These are phyloP conservation scores for Plecotus auritus DNA, from an alignment of 2,113 vertebrate genomes.

Conservation along the genomic window DNA sequence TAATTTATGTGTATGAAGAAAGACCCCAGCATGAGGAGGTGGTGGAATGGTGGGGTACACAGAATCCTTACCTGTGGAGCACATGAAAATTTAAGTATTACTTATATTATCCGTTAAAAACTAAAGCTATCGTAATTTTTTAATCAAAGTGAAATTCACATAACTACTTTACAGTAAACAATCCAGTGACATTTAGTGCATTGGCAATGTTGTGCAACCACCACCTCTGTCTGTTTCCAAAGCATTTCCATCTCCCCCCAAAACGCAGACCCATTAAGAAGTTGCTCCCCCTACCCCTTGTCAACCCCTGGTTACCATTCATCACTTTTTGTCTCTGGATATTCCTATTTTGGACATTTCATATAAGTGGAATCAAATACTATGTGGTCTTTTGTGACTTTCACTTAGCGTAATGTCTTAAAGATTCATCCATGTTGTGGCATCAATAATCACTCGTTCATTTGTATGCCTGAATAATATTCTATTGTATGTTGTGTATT, in stretches of 20 bases:
- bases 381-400: background rate
- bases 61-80: background rate
- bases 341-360: background rate
- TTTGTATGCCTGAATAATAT: background rate
- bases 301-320: too few relatives aligned
- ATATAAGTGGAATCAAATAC: background rate
- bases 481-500: background rate
- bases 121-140: background rate
- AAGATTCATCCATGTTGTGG: background rate
- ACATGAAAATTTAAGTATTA: background rate
- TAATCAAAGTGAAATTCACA: background rate
- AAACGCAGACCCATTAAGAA: fast-evolving
- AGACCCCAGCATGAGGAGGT: background rate
- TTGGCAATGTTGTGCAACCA: too few relatives aligned
- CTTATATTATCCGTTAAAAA: background rate
- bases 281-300: fast-evolving
- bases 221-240: background rate
- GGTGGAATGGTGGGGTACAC: fast-evolving
- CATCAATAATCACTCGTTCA: fast-evolving
- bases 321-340: background rate
- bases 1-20: background rate
- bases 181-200: background rate
- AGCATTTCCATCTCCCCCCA: background rate
- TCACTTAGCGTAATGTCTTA: background rate
- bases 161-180: background rate